Base-by-base conservation (phyloP, 2,888 invertebrate genomes). In the Metallyticus violacea region DNA sequence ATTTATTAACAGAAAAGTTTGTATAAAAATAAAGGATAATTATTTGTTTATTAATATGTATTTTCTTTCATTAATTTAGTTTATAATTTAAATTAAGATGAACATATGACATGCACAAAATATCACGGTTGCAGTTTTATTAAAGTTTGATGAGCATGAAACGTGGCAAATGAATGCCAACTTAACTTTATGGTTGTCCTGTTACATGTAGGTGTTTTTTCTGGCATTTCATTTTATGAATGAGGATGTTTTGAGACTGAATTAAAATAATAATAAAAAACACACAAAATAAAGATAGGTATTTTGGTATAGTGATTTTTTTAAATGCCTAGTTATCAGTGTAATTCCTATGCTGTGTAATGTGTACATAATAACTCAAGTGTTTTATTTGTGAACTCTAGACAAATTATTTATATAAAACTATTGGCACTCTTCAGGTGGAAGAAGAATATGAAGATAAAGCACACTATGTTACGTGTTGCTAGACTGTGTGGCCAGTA, bases 241-340 rank as follows among this genome's bases (percentile, higher is more conserved):
- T 40, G 40, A 62, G 22, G 40, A 62, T 62, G 40, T 62, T 62
- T 62, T 15, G 15, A 62, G 40, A 62, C 40, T 62, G 40, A 62
- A 62, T 9, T 62, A 22, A 15, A 62, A 62, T 22, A 62, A 4
- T 7, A 62, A 62, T 1, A 15, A 62, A 62, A 62, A 62, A 15
- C 7, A n/a, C n/a, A 7, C 9, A 1, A 62, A 62, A 62, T 22
- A 4, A 15, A 81, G 29, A 40, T 40, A 81, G 26, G 81, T 81
- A 81, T 81, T 81, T 81, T 81, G 81, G 81, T 81, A 81, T 81
- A 30, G 81, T 81, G 81, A 81, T 81, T 81, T 81, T 80, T 80
- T 81, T 81, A 81, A 81, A 29, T 40, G 6, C 15, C 40, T 62
- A 62, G 40, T 62, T 62, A 22, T 62, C 22, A 62, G 40, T 62